Conservation (phyloP, 2,888 invertebrate species). For the Calameuta pallipes region DNA sequence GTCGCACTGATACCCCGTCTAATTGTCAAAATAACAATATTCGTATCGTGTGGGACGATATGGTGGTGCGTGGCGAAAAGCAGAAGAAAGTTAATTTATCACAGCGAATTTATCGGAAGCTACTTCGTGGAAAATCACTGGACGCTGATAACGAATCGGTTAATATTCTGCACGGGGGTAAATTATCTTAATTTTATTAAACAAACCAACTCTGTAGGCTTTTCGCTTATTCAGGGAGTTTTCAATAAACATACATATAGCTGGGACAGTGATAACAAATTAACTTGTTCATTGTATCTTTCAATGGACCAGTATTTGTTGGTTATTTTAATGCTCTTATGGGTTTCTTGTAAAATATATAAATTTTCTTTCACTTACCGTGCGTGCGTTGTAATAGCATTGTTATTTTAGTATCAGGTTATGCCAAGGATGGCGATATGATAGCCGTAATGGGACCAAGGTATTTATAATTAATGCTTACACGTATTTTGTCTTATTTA, state of each 20-base stretch:
- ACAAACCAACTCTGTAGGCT: background rate
- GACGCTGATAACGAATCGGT: background rate
- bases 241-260: no score
- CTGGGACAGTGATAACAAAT: no score
- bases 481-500: background rate
- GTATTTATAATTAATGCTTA: constrained; percentile 35
- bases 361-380: background rate
- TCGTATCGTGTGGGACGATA: background rate
- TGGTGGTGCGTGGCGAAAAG: background rate
- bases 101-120: background rate
- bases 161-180: background rate
- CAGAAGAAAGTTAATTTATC: background rate
- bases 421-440: constrained; percentile 53
- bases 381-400: no score
- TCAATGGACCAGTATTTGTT: background rate
- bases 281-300: no score
- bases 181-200: background rate
- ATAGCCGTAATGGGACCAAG: constrained; percentile 64
- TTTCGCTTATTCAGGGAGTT: background rate
- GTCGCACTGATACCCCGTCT: background rate
- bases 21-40: background rate
- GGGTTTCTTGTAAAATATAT: background rate
- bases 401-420: constrained; percentile 55
- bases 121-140: background rate
- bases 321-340: background rate